phyloP scores from a whole-genome alignment of 2,888 invertebrate species.

The Mimumesa dahlbomi region DNA sequence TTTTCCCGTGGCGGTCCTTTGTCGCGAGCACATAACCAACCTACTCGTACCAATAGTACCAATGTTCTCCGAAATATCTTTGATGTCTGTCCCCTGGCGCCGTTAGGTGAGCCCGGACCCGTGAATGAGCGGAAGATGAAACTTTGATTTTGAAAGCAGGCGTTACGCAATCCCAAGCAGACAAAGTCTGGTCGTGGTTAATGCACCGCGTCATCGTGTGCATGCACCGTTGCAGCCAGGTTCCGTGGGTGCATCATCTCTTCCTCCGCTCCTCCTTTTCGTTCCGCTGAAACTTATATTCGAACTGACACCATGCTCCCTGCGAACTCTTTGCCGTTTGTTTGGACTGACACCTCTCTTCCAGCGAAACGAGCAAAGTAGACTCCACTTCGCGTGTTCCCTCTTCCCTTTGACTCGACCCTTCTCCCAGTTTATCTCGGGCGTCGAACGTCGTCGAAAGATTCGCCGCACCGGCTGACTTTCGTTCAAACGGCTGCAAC shows the following conservation, averaged over 20 bases:
- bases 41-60: background rate
- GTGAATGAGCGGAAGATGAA: conserved; percentile 5
- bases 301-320: conserved; percentile 11
- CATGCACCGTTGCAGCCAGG: conserved; percentile 19
- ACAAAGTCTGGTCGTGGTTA: conserved; percentile 44
- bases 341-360: conserved; percentile 8
- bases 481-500: conserved; percentile 10
- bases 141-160: conserved; percentile 38
- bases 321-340: conserved; percentile 30
- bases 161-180: conserved; percentile 35
- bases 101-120: background rate
- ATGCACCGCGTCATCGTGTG: conserved; percentile 44
- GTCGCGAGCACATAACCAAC: background rate
- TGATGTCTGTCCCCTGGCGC: conserved; percentile 17
- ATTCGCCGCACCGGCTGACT: conserved; percentile 2
- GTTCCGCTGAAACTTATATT: conserved; percentile 20
- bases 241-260: conserved; percentile 23
- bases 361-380: background rate
- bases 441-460: conserved; percentile 20
- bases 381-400: background rate
- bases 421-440: conserved; percentile 7
- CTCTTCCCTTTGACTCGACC: conserved; percentile 18
- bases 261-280: background rate
- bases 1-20: background rate
- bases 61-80: conserved; percentile 23